Evolutionary conservation across 1,140 invertebrate genomes (phyloP).

Genomic region (Lamellibrachia luymesi): DNA sequence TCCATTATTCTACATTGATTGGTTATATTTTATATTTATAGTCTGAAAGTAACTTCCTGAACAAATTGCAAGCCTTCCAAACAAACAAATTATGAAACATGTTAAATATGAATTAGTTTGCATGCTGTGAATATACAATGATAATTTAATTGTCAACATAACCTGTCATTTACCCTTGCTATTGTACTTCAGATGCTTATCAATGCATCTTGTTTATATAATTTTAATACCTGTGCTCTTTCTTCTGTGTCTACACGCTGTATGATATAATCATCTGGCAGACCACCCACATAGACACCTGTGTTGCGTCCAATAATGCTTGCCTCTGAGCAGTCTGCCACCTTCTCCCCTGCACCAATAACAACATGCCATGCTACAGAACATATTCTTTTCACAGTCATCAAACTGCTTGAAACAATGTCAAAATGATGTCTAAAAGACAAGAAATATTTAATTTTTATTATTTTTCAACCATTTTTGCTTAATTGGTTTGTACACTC

Average conservation of each 20-base stretch:
- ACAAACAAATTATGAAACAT: no score
- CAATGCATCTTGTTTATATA: neutral
- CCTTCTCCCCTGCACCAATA: conserved; percentile 12
- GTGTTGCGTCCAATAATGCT: conserved; percentile 50
- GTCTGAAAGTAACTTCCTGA: no score
- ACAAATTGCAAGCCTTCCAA: no score
- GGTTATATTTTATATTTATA: no score
- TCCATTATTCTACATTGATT: no score
- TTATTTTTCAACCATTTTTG: neutral
- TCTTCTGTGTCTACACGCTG: conserved; percentile 34
- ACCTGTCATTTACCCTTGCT: no score
- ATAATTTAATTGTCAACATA: no score
- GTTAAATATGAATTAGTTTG: no score
- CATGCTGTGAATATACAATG: no score
- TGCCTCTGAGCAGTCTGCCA: conserved; percentile 13
- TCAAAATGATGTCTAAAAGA: neutral
- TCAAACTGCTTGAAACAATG: neutral
- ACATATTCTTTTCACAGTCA: neutral
- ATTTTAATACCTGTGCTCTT: conserved; percentile 28
- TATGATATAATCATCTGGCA: conserved; percentile 42
- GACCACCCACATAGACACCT: conserved; percentile 52
- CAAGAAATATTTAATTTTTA: neutral
- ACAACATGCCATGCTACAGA: neutral
- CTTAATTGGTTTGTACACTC: neutral
- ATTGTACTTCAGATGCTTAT: neutral